Evolutionary conservation across 2,797 vertebrate genomes (phyloP).

Genomic region (Triplophysa yarkandensis): DNA sequence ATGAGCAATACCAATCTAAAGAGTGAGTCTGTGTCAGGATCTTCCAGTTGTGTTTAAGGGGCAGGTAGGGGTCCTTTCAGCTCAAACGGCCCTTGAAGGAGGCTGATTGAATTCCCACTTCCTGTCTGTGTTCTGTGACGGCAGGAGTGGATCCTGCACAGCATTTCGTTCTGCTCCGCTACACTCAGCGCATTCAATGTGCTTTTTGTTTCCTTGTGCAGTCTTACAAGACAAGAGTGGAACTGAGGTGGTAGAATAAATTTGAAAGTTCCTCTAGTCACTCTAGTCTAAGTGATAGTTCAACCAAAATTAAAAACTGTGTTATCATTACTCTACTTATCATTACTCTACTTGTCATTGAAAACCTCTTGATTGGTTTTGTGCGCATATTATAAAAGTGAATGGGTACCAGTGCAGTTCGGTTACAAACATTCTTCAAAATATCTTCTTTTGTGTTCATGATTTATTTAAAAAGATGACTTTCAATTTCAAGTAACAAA

Average conservation of each 20-base stretch:
- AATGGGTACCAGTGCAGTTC: no score
- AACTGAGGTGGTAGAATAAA: background rate
- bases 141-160: constrained; percentile 57
- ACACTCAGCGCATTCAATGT: constrained; percentile 60
- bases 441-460: no score
- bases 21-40: constrained; percentile 34
- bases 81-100: constrained; percentile 75
- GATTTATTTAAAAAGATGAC: no score
- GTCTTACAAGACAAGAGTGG: constrained; percentile 6
- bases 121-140: constrained; percentile 58
- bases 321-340: no score
- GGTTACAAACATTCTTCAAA: no score
- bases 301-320: no score
- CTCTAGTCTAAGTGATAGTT: no score
- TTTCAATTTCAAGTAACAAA: no score
- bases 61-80: constrained; percentile 72
- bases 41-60: constrained; percentile 47
- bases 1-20: constrained; percentile 1
- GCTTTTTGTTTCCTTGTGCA: constrained; percentile 62
- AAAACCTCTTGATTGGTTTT: no score
- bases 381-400: no score
- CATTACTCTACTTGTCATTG: no score
- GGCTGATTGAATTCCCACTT: constrained; percentile 69
- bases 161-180: constrained; percentile 50
- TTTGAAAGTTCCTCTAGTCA: background rate